Evolutionary conservation across 37 sponge, comb jelly and placozoan genomes (phyloP).

Genomic region (Chondrosia reniformis): DNA sequence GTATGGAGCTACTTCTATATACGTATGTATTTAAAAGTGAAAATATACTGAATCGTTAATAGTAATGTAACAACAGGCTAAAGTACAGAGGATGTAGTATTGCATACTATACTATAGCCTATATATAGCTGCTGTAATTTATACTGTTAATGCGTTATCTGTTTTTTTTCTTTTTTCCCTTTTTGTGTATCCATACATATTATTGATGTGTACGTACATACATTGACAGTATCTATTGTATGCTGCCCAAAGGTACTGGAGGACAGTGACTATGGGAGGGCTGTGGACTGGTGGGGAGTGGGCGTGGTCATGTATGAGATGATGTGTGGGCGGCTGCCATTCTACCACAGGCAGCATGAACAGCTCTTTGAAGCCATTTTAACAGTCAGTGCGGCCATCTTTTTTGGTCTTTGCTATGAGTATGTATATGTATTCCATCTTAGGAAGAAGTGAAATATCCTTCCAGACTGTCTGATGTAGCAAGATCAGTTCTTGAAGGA

Average conservation of each 20-base stretch:
- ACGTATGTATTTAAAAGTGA: no score
- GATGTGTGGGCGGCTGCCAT: constrained; percentile 98
- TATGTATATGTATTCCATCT: background rate
- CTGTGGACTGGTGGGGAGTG: constrained; percentile 99
- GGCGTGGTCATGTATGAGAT: constrained; percentile 99
- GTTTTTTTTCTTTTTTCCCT: background rate
- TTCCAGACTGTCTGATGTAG: constrained; percentile 68
- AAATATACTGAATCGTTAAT: no score
- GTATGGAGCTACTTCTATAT: no score
- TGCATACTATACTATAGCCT: no score
- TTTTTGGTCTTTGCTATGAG: background rate
- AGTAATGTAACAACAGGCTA: no score
- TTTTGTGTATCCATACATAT: background rate
- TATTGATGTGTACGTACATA: background rate
- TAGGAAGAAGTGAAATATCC: constrained; percentile 95
- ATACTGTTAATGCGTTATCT: background rate
- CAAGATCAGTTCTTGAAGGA: constrained; percentile 64
- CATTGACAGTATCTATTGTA: background rate
- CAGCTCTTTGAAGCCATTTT: constrained; percentile 89
- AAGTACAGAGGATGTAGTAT: no score
- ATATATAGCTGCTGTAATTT: background rate
- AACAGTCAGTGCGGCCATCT: constrained; percentile 18
- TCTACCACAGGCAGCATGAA: constrained; percentile 92
- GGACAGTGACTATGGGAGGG: constrained; percentile 94
- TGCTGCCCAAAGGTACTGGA: constrained; percentile 73